Evolutionary conservation across 2,888 invertebrate species (phyloP).

Genomic region (Nineta flava): DNA sequence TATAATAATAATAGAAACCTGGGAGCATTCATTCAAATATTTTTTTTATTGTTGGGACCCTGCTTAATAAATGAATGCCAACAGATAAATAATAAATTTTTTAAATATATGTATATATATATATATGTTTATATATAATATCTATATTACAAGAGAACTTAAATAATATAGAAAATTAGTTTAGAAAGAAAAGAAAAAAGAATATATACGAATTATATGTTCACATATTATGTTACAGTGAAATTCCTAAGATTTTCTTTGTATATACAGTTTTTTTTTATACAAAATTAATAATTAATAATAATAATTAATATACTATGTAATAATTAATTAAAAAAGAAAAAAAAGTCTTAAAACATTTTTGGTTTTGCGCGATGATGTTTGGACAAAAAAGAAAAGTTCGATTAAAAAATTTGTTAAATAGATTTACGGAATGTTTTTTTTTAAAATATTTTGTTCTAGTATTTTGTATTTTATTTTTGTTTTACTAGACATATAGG

Average conservation of each 20-base stretch:
- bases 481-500: conserved; percentile 1
- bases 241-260: too few relatives aligned
- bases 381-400: neutral
- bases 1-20: too few relatives aligned
- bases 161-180: neutral
- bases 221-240: neutral
- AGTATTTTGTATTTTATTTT: neutral
- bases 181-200: neutral
- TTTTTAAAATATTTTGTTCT: neutral
- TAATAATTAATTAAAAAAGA: neutral
- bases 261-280: too few relatives aligned
- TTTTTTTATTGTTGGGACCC: conserved; percentile 28
- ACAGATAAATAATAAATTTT: conserved; percentile 18
- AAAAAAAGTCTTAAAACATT: neutral
- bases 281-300: too few relatives aligned
- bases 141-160: neutral
- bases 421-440: neutral
- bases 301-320: too few relatives aligned
- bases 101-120: neutral
- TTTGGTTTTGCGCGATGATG: neutral
- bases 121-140: neutral
- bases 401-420: neutral
- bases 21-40: conserved; percentile 26
- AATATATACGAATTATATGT: neutral
- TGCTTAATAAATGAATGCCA: conserved; percentile 28